A percentile compares a stretch with the other conserved stretches of the same genome.
These are phyloP conservation scores for Lepidurus arcticus DNA, from an alignment of 1,140 invertebrate species.

Conservation along the genomic window DNA sequence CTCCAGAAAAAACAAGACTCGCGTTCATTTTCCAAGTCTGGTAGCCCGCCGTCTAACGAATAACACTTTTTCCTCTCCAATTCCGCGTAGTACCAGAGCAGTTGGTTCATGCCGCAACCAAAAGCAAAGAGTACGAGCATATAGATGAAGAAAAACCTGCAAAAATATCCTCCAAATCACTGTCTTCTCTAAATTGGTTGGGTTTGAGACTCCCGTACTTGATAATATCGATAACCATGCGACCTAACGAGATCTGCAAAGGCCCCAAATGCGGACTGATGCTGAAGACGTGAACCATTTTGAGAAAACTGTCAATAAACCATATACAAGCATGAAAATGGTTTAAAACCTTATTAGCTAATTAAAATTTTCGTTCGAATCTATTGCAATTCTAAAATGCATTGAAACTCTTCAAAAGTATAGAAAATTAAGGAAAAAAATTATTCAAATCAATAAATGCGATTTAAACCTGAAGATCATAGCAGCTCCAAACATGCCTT, in stretches of 20 bases:
- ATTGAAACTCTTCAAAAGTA: background rate
- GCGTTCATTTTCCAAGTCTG: constrained; percentile 70
- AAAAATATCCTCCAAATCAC: background rate
- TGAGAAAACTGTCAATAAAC: constrained; percentile 63
- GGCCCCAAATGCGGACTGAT: constrained; percentile 91
- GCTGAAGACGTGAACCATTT: constrained; percentile 91
- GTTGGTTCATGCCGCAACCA: constrained; percentile 85
- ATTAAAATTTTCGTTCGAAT: constrained; percentile 16
- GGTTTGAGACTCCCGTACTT: constrained; percentile 47
- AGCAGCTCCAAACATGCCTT: constrained; percentile 87
- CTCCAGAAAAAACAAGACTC: constrained; percentile 78
- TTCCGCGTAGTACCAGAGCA: constrained; percentile 93
- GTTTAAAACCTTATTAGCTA: background rate
- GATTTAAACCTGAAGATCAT: constrained; percentile 76
- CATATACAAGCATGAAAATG: constrained; percentile 24
- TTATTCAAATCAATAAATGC: background rate
- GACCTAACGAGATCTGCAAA: constrained; percentile 75
- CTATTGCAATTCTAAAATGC: background rate
- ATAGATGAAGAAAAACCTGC: constrained; percentile 79
- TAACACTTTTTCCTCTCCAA: constrained; percentile 78
- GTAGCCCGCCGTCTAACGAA: constrained; percentile 57
- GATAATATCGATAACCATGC: constrained; percentile 89
- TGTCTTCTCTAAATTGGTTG: background rate
- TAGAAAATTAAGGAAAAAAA: background rate
- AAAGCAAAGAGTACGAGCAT: constrained; percentile 82